Evolutionary conservation across 2,797 vertebrate species (phyloP), one percentile per base, ranked within the genome.

Genomic region (Xyrichtys novacula): DNA sequence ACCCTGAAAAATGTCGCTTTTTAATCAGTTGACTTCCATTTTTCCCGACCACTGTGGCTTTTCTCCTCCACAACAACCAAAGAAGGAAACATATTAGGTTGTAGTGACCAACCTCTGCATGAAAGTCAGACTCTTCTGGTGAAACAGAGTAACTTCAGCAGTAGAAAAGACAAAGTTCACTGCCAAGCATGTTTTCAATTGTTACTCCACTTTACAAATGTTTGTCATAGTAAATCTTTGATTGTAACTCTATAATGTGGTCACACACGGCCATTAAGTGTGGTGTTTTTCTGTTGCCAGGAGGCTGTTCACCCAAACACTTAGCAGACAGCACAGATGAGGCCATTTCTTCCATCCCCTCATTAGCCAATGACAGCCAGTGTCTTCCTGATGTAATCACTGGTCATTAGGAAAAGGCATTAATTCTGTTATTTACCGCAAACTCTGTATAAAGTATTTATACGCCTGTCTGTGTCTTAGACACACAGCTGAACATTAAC

Each of bases 331-430:
- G 54, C 40, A 39, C 50, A 74, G 78, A 90, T 81, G 78, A 86
- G 74, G 16, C 53, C 57, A 80, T 91, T 85, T 81, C 64, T 83
- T 69, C 54, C 80, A 75, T 83, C 52, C 76, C 22, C 63, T 89
- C 86, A 85, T 92, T 91, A 90, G 67, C 80, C 65, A 85, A 73
- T 78, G 85, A 84, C 77, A 87, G 80, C 40, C 83, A 82, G 65
- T 66, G 78, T 85, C 84, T 87, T 88, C 80, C 83, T 91, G 83
- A 90, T 91, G 79, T 76, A 90, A 92, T 90, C 86, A 90, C 20
- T 69, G 86, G 76, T 86, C 83, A 88, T 90, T 91, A 88, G 71
- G 75, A 72, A 78, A 80, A 75, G 57, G 74, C 83, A 84, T 88
- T 89, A 65, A 90, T 91, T 90, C 78, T 78, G 50, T 91, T 90